Conservation (phyloP, 2,888 invertebrate species). For the Pseudolycoriella hygida region DNA sequence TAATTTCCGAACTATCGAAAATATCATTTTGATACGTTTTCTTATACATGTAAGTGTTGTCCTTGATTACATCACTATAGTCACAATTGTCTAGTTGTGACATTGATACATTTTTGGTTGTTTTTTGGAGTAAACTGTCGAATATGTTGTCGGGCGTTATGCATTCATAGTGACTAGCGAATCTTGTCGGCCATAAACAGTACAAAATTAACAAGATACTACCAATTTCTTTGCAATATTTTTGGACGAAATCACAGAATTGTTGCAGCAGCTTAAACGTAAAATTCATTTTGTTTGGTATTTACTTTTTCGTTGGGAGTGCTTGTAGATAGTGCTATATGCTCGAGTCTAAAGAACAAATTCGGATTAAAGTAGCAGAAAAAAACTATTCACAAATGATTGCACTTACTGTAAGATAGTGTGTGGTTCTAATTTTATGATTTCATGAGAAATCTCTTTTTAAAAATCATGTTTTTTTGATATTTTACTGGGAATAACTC, state of each 20-base stretch:
- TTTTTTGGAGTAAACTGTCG: conserved; percentile 27
- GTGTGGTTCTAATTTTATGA: too few relatives aligned
- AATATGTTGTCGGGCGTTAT: conserved; percentile 30
- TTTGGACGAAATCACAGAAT: neutral
- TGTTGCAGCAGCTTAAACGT: too few relatives aligned
- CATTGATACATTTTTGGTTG: conserved; percentile 30
- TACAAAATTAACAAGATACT: neutral
- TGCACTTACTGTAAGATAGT: too few relatives aligned
- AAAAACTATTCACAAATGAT: too few relatives aligned
- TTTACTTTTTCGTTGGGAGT: too few relatives aligned
- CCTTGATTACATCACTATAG: conserved; percentile 21
- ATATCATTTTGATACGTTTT: conserved; percentile 9
- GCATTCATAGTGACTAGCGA: conserved; percentile 30
- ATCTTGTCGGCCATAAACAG: conserved; percentile 19
- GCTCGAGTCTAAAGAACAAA: too few relatives aligned
- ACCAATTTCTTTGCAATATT: neutral
- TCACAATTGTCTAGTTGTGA: conserved; percentile 18
- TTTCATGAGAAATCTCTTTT: too few relatives aligned
- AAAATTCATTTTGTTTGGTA: too few relatives aligned
- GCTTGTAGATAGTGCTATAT: too few relatives aligned
- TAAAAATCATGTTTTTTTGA: too few relatives aligned
- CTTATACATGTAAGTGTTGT: conserved; percentile 16
- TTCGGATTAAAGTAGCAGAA: too few relatives aligned
- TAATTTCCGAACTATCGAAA: conserved; percentile 12
- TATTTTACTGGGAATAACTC: too few relatives aligned